Evolutionary conservation across 2,888 invertebrate genomes (phyloP), one percentile per base, ranked within the genome.

Genomic region (Cactoblastis cactorum): DNA sequence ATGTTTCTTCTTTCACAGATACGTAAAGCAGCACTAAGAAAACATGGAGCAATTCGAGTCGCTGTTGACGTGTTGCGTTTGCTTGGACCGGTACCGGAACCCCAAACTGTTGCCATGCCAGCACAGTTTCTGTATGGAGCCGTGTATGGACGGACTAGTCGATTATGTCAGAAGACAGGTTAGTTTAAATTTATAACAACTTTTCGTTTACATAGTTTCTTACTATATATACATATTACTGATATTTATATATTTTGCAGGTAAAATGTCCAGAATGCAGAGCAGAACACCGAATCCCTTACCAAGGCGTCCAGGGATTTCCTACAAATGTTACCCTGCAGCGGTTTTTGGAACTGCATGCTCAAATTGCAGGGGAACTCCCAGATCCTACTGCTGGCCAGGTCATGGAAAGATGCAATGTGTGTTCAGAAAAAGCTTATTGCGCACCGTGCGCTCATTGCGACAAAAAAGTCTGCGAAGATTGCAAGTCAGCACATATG

Each of bases 41-140:
- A 80, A 65, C 55, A 97, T 97, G 97, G 97, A 97, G 93, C 96
- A 97, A 92, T 97, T 97, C 81, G 98, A 99, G 88, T 97, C 98
- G 89, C 92, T 99, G 81, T 92, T 99, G 78, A 98, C 98, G 65
- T 99, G 99, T 91, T 97, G 98, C 82, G 98, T 99, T 77, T 99
- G 99, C 84, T 91, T 99, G 83, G 99, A 99, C 91, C 93, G 99
- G 74, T 99, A 96, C 90, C 92, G 96, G 72, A 97, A 97, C 81
- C 99, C 99, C n/a, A 99, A 98, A 90, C 92, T 99, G 77, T 89
- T 99, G 78, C 98, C 98, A 94, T 98, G 98, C 83, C 99, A 99
- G 91, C 99, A 99, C 93, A 98, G 98, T 71, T 99, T 97, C 89
- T 99, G 99, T 80, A 96, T 97, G 95, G 97, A 98, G 76, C 98